Conservation (phyloP, 2,888 invertebrate genomes). For the Lycophotia porphyrea region DNA sequence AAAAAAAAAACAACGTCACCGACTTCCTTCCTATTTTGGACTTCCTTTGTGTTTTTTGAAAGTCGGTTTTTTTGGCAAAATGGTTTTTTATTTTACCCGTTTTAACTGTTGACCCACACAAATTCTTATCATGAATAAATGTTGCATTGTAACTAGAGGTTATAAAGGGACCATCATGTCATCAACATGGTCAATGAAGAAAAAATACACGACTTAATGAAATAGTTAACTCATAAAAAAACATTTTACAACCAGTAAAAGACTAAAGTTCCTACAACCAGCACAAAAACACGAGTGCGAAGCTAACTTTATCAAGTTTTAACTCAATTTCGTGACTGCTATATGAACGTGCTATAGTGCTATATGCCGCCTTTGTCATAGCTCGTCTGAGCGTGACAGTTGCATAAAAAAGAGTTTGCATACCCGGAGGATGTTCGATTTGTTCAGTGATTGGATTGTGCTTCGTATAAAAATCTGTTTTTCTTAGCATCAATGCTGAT, state of each 20-base stretch:
- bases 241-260: background rate
- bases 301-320: conserved; percentile 20
- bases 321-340: conserved; percentile 16
- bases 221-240: background rate
- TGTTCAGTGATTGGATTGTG: conserved; percentile 33
- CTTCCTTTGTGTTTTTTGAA: no score
- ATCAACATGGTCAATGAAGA: background rate
- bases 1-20: no score
- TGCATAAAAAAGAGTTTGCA: conserved; percentile 1
- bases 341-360: no score
- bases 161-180: background rate
- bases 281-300: background rate
- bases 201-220: background rate
- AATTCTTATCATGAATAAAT: background rate
- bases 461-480: conserved; percentile 12
- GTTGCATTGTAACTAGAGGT: background rate
- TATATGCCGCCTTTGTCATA: conserved; percentile 23
- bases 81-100: no score
- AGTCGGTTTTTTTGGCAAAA: no score
- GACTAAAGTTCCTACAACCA: background rate
- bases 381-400: background rate
- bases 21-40: no score
- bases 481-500: background rate
- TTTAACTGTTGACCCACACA: background rate
- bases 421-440: conserved; percentile 17